A percentile compares a stretch with the other conserved stretches of the same genome.
Evolutionary conservation across 2,797 vertebrate species (phyloP).

Genomic region (Bradypus variegatus): DNA sequence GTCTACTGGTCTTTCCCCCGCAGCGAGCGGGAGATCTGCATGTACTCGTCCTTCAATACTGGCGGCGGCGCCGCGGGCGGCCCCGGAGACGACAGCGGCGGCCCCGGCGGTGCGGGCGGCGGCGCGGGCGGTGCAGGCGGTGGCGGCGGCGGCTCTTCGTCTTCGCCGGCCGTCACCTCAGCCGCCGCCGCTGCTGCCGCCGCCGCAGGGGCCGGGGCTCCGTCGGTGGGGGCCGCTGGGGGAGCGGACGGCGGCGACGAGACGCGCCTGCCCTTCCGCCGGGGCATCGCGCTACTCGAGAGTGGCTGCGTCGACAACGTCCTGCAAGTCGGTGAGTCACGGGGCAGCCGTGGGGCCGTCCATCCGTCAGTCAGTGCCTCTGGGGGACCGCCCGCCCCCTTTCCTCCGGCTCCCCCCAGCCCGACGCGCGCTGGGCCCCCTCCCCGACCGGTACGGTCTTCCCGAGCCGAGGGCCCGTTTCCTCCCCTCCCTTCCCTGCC

Average conservation of each 20-base stretch:
- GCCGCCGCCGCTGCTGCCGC: conserved; percentile 47
- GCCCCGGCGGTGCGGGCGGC: conserved; percentile 56
- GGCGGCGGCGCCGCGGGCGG: conserved; percentile 74
- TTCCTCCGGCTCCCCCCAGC: not conserved
- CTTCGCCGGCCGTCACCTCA: conserved; percentile 61
- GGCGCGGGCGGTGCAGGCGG: conserved; percentile 46
- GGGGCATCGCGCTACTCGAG: conserved; percentile 90
- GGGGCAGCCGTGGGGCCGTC: conserved; percentile 31
- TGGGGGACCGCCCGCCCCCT: not conserved
- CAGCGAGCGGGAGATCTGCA: conserved; percentile 95
- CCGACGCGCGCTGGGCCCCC: not conserved
- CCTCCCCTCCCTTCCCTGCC: conserved; percentile 9
- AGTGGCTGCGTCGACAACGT: conserved; percentile 95
- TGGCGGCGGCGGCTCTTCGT: conserved; percentile 51
- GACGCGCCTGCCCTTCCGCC: conserved; percentile 89
- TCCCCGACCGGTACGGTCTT: not conserved
- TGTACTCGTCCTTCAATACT: conserved; percentile 95
- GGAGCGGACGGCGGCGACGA: conserved; percentile 82
- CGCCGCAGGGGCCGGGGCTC: conserved; percentile 46
- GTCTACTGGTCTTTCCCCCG: conserved; percentile 97
- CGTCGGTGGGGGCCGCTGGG: conserved; percentile 59
- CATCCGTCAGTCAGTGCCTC: not conserved
- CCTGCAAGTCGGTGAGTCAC: conserved; percentile 95
- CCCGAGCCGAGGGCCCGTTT: conserved; percentile 28
- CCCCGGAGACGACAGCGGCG: conserved; percentile 62